A percentile compares a stretch with the other conserved stretches of the same genome.
phyloP scores from a whole-genome alignment of 2,888 invertebrate genomes.

The Drosophila monieri region DNA sequence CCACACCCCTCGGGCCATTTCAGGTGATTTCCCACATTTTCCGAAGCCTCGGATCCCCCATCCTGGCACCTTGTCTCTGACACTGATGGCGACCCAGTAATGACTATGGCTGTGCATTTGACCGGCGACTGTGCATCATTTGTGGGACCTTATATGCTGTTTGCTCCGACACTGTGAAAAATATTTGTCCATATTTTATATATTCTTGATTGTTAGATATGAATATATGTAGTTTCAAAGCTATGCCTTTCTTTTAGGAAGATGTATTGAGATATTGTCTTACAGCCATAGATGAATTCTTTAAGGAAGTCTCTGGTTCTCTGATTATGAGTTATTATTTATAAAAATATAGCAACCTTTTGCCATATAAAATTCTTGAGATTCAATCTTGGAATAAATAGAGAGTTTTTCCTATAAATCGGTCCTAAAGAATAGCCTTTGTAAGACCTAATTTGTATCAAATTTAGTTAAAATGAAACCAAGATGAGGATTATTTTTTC shows the following conservation, averaged over 20 bases:
- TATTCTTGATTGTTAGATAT: not conserved
- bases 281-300: too few relatives aligned
- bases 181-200: not conserved
- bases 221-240: not conserved
- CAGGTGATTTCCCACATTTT: conserved; percentile 3
- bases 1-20: not conserved
- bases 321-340: too few relatives aligned
- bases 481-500: not conserved
- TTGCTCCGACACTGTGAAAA: not conserved
- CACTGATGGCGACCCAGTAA: conserved; percentile 47
- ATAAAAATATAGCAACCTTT: too few relatives aligned
- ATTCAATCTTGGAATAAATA: too few relatives aligned
- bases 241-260: too few relatives aligned
- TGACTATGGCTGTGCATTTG: conserved; percentile 43
- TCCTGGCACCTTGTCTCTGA: conserved; percentile 8
- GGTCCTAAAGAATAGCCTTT: too few relatives aligned
- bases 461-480: not conserved
- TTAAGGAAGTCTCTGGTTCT: too few relatives aligned
- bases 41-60: not conserved
- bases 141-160: conserved; percentile 26
- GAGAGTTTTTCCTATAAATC: too few relatives aligned
- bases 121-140: conserved; percentile 55
- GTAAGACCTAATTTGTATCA: too few relatives aligned
- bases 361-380: too few relatives aligned
- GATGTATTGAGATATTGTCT: too few relatives aligned